These are phyloP conservation scores for Sisor rabdophorus DNA, from an alignment of 2,113 vertebrate species.

Conservation along the genomic window DNA sequence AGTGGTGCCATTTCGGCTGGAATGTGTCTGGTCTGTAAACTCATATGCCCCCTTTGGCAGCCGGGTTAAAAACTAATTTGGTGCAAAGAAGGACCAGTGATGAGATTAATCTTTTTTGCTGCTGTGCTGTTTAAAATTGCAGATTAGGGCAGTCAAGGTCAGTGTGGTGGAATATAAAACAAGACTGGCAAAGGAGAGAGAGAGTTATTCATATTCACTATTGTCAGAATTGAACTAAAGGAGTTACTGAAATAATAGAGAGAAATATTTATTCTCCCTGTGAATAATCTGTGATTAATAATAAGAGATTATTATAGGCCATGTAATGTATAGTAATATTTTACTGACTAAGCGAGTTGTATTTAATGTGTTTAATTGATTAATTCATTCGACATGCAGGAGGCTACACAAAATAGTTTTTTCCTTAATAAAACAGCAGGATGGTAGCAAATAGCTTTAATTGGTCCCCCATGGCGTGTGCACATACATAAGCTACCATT, in stretches of 20 bases:
- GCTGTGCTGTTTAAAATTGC: slow-evolving; percentile 33
- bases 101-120: slow-evolving; percentile 35
- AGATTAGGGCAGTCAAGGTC: slow-evolving; percentile 25
- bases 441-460: neutral
- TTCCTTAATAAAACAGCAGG: neutral
- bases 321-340: neutral
- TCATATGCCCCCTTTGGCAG: slow-evolving; percentile 41
- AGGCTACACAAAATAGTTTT: neutral
- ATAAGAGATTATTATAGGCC: neutral
- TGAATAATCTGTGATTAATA: neutral
- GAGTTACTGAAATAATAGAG: neutral
- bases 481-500: neutral
- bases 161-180: slow-evolving; percentile 14
- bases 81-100: slow-evolving; percentile 33
- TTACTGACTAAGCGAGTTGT: neutral
- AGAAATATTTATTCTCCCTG: neutral
- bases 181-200: slow-evolving; percentile 49
- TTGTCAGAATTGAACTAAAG: slow-evolving; percentile 22
- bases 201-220: slow-evolving; percentile 33
- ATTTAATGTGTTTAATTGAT: neutral
- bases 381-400: neutral
- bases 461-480: neutral
- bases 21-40: neutral
- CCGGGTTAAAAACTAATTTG: slow-evolving; percentile 42
- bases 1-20: slow-evolving; percentile 20